Evolutionary conservation across 2,113 vertebrate species (phyloP), one percentile per base, ranked within the genome.

Genomic region (Osmerus eperlanus): DNA sequence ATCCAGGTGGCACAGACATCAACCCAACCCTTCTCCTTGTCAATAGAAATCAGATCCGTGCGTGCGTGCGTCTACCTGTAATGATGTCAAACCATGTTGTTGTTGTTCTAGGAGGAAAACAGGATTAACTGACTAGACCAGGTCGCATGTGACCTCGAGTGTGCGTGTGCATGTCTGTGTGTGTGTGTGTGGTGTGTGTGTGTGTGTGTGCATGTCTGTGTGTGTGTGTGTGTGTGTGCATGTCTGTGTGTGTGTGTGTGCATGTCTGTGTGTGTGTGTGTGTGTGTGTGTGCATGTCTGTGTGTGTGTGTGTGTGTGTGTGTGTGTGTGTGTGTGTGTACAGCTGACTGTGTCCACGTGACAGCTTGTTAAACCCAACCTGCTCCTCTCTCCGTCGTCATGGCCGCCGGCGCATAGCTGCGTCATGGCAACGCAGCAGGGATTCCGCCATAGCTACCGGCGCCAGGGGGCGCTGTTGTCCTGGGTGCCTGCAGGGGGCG

Each of bases 41-140:
- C 36, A 41, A 41, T 8, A 41, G 36, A 41, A 41, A 8, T 8
- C 7, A 5, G 36, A 41, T 73, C 67, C 70, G 71, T 84, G 76
- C 86, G 73, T 78, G 71, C 73, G 55, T 85, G 81, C 78, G 79
- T 47, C 76, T 64, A 61, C 74, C 9, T 75, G 61, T 15, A 15
- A 16, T 2, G n/a, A n/a, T 74, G 13, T 29, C 60, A 66, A 81
- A 41, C 6, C 36, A 41, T 8, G 4, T 7, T 56, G 54, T n/a
- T 56, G 14, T n/a, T 56, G 54, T 56, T n/a, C 14, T 5, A 13
- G n/a, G 15, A n/a, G 12, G 14, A 15, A n/a, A 56, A n/a, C n/a
- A 3, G 14, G 54, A 56, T 15, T 16, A 56, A 16, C 14, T 2
- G 15, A n/a, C 54, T 1, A 4, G 54, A 15, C 14, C 54, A n/a